phyloP scores from a whole-genome alignment of 1,140 invertebrate species.

The Lutraria rhynchaena region DNA sequence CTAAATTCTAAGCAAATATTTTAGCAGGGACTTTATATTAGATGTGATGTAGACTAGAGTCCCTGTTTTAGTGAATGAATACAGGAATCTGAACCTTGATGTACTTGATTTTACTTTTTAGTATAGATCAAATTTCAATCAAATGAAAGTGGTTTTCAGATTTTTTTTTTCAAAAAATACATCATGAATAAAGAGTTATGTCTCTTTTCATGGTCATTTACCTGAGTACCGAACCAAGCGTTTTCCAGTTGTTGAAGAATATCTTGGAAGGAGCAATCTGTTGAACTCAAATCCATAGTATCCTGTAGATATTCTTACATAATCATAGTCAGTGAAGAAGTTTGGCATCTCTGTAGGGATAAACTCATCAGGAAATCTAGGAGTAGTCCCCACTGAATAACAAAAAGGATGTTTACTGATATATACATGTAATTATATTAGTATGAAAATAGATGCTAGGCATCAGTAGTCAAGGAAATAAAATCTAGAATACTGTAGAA shows the following conservation, averaged over 20 bases:
- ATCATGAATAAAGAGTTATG: background rate
- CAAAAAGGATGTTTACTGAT: background rate
- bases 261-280: constrained; percentile 13
- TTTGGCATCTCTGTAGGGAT: no score
- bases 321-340: background rate
- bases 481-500: background rate
- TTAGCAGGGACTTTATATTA: background rate
- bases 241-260: background rate
- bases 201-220: background rate
- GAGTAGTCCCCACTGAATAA: background rate
- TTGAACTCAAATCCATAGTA: constrained; percentile 35
- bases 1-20: no score
- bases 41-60: background rate
- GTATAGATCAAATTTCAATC: background rate
- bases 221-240: constrained; percentile 35
- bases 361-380: no score
- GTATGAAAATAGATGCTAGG: background rate
- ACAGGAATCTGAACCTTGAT: background rate
- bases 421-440: background rate
- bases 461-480: background rate
- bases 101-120: background rate
- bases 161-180: background rate
- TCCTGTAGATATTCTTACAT: constrained; percentile 6
- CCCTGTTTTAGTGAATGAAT: background rate
- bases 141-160: background rate